Evolutionary conservation across 2,888 invertebrate genomes (phyloP).

Genomic region (Trichacis sp.): DNA sequence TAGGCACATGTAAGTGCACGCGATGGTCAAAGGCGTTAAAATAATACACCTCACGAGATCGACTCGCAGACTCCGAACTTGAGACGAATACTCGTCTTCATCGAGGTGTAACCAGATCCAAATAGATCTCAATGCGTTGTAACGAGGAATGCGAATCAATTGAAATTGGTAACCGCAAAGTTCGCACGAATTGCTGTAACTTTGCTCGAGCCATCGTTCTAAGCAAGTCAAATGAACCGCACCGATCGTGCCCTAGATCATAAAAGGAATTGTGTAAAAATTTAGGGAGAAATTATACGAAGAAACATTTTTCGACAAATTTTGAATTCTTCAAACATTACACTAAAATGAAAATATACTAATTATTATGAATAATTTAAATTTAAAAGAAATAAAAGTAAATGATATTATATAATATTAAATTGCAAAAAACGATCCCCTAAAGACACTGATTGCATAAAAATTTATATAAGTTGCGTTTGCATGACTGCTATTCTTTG

Average conservation of each 20-base stretch:
- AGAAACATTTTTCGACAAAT: no score
- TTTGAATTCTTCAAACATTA: no score
- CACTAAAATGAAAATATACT: no score
- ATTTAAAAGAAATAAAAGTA: no score
- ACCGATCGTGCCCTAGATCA: conserved; percentile 76
- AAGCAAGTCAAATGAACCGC: conserved; percentile 80
- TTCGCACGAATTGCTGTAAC: conserved; percentile 79
- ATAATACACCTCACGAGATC: conserved; percentile 73
- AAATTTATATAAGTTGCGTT: no score
- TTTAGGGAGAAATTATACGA: no score
- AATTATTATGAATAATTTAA: no score
- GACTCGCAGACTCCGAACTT: conserved; percentile 65
- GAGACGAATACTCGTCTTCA: conserved; percentile 53
- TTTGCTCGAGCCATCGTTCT: conserved; percentile 82
- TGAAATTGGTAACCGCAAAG: conserved; percentile 78
- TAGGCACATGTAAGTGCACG: conserved; percentile 71
- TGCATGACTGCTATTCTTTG: no score
- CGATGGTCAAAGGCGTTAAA: conserved; percentile 73
- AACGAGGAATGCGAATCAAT: conserved; percentile 76
- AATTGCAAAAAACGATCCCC: no score
- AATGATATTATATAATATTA: no score
- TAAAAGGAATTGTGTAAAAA: no score
- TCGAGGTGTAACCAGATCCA: conserved; percentile 73
- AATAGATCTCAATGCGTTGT: conserved; percentile 72
- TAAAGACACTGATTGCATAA: no score